phyloP scores from a whole-genome alignment of 2,113 vertebrate species.

The Stigmatopora argus region DNA sequence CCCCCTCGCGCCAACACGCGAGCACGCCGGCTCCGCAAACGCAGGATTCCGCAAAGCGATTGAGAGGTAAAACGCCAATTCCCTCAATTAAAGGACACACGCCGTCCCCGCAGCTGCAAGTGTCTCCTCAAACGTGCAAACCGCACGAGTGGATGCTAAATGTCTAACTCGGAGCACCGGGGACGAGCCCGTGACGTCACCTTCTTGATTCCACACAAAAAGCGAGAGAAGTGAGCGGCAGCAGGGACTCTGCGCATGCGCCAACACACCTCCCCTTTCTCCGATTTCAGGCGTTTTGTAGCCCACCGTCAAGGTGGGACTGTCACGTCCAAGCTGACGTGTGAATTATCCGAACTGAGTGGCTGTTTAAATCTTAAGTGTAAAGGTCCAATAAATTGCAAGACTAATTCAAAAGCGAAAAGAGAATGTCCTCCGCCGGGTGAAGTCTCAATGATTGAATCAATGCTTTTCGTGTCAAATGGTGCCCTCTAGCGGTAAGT shows the following conservation, averaged over 20 bases:
- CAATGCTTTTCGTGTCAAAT: not conserved
- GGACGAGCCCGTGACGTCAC: slow-evolving; percentile 66
- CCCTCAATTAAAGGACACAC: slow-evolving; percentile 29
- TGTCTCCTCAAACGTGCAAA: slow-evolving; percentile 50
- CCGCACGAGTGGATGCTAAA: slow-evolving; percentile 60
- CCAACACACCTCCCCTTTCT: slow-evolving; percentile 39
- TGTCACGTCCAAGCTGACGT: slow-evolving; percentile 11
- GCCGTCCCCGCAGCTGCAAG: slow-evolving; percentile 27
- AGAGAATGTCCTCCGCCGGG: not conserved
- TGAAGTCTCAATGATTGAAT: not conserved
- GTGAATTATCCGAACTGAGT: not conserved
- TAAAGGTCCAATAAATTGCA: not conserved
- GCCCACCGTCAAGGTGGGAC: slow-evolving; percentile 18
- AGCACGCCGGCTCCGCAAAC: slow-evolving; percentile 23
- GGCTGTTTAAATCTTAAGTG: not conserved
- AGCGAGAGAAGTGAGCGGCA: slow-evolving; percentile 34
- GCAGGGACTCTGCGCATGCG: slow-evolving; percentile 45
- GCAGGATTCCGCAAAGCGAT: slow-evolving; percentile 24
- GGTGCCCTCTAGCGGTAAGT: not conserved
- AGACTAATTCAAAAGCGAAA: not conserved
- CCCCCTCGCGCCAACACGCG: slow-evolving; percentile 14
- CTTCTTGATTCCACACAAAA: slow-evolving; percentile 30
- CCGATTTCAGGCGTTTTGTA: slow-evolving; percentile 39
- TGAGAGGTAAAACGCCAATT: slow-evolving; percentile 11
- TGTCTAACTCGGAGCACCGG: slow-evolving; percentile 42